Evolutionary conservation across 1,140 invertebrate genomes (phyloP).

Genomic region (Cryptotermes secundus): DNA sequence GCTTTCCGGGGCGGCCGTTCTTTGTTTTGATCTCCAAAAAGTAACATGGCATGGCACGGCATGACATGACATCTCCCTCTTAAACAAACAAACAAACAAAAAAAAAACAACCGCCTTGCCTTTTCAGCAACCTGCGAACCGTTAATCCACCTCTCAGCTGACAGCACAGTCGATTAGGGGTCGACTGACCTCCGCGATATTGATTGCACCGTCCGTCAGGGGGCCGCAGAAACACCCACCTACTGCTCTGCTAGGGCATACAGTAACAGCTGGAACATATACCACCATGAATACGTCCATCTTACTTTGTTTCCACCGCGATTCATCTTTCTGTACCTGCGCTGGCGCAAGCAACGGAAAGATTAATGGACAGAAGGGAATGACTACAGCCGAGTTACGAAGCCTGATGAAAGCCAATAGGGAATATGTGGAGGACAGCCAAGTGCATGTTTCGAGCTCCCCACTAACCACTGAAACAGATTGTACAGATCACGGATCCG

Average conservation of each 20-base stretch:
- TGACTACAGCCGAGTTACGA: neutral
- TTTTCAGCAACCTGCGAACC: neutral
- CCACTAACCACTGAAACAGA: neutral
- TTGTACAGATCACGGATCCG: neutral
- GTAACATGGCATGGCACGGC: too few species aligned
- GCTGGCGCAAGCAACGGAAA: neutral
- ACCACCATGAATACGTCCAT: neutral
- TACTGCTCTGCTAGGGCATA: neutral
- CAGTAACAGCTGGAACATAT: neutral
- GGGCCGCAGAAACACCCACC: neutral
- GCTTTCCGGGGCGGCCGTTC: too few species aligned
- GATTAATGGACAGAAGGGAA: constrained; percentile 1
- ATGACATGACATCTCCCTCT: too few species aligned
- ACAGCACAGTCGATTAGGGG: neutral
- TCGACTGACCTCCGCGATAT: neutral
- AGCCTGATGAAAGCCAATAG: neutral
- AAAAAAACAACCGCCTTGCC: neutral
- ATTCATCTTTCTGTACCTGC: neutral
- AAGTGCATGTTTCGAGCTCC: neutral
- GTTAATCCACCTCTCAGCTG: neutral
- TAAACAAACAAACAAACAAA: too few species aligned
- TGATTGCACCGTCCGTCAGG: neutral
- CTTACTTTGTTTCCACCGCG: neutral
- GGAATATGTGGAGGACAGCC: neutral
- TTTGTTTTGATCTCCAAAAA: too few species aligned